Conservation (phyloP, 1,140 invertebrate species). For the Ridgeia piscesae region DNA sequence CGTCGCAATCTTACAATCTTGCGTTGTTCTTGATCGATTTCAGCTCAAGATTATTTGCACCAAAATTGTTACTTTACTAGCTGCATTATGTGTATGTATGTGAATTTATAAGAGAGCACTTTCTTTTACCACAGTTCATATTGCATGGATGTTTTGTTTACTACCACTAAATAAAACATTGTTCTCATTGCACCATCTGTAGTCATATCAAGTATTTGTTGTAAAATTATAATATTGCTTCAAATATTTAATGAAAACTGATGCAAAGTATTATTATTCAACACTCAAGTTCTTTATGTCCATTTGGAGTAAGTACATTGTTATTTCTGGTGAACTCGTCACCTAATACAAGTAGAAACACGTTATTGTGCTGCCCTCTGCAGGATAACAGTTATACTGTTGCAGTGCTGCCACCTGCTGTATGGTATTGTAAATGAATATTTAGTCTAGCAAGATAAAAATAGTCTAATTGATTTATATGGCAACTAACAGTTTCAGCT, state of each 20-base stretch:
- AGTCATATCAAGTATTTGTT: background rate
- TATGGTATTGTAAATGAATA: background rate
- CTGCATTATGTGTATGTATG: background rate
- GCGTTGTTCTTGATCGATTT: background rate
- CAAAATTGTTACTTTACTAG: background rate
- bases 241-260: background rate
- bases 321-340: background rate
- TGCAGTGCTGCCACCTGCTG: background rate
- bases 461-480: background rate
- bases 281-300: background rate
- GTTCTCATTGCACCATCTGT: background rate
- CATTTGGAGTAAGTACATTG: background rate
- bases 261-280: background rate
- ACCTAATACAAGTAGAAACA: background rate
- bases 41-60: background rate
- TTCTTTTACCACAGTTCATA: background rate
- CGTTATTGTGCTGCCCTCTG: background rate
- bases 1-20: background rate
- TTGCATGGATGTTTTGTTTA: background rate
- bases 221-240: background rate
- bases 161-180: background rate
- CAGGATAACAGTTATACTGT: background rate
- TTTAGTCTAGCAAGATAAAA: background rate
- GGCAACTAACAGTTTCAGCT: background rate
- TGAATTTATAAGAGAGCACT: background rate